Percentiles rank a stretch among this genome's conserved stretches.
These are phyloP conservation scores for Cylloceria caligata DNA, from an alignment of 2,888 invertebrate genomes.

Conservation along the genomic window DNA sequence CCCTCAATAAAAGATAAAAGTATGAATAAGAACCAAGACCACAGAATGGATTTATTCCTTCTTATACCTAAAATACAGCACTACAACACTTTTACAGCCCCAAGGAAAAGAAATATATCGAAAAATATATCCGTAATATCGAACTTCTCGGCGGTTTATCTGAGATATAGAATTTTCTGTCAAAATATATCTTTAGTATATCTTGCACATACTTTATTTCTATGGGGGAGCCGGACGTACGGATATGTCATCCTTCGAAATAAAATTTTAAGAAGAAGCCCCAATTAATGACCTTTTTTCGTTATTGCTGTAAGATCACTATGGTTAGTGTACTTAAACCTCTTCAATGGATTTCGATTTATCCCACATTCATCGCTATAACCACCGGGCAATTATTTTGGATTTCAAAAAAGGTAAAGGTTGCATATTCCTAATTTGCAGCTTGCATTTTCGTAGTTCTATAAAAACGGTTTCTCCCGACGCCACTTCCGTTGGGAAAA, in stretches of 20 bases:
- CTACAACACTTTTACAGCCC: too few species aligned
- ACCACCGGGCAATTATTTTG: neutral
- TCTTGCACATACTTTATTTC: too few species aligned
- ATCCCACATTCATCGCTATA: constrained; percentile 7
- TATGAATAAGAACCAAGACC: neutral
- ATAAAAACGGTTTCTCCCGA: constrained; percentile 1
- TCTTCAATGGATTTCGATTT: neutral
- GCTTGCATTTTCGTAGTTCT: constrained; percentile 22
- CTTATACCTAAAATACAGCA: too few species aligned
- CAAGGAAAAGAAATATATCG: too few species aligned
- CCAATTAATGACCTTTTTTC: constrained; percentile 6
- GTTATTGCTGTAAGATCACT: neutral
- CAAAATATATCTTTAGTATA: too few species aligned
- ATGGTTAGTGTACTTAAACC: neutral
- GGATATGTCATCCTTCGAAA: neutral
- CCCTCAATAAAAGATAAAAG: neutral
- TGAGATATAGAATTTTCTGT: too few species aligned
- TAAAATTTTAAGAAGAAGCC: neutral
- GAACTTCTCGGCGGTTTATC: too few species aligned
- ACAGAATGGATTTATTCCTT: neutral
- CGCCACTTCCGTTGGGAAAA: too few species aligned
- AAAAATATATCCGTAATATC: too few species aligned
- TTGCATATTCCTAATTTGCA: constrained; percentile 8
- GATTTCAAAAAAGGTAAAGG: constrained; percentile 5
- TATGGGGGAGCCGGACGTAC: too few species aligned